Evolutionary conservation across 92 coral and sea anemone species (phyloP), one percentile per base, ranked within the genome.

Genomic region (Bergia sp.): DNA sequence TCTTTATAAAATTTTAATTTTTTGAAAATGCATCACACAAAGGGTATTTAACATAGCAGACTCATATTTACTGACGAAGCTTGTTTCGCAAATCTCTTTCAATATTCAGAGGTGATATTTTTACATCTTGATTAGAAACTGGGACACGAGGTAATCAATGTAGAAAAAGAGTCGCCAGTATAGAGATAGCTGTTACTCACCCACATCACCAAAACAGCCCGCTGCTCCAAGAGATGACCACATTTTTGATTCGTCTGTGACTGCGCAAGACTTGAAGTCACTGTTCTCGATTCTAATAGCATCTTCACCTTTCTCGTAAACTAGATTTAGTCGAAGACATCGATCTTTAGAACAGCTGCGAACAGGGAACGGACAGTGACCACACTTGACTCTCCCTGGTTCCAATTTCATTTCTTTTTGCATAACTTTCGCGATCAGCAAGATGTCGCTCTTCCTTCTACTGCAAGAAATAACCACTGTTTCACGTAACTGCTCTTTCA

Each of bases 341-440:
- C 50, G 80, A 41, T 44, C 50, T 7, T 76, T 18, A n/a, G 53
- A 42, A n/a, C 80, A 76, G 53, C 80, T 76, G 45, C 80, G 80
- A 38, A 76, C 37, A 16, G 37, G 50, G 50, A 76, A 76, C 50
- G 80, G 80, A 7, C 80, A 76, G 11, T 53, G 53, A 39, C 80
- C 80, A 76, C 80, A 38, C 23, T 41, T 38, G 45, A 76, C 0
- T 76, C 80, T 40, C 41, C 23, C 80, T 76, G 37, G 80, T 5
- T 5, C 41, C 80, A 76, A 12, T 16, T 76, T 76, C 37, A 76
- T 76, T 41, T 40, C 47, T 5, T 76, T 44, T 9, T 76, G 80
- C 8, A 76, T 7, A 42, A 76, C 47, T 6, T 76, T 12, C 10
- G 43, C 29, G 49, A 76, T 41, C n/a, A 9, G n/a, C 80, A 7